Evolutionary conservation across 1,140 invertebrate genomes (phyloP).

Genomic region (Druon quercuslanigerum): DNA sequence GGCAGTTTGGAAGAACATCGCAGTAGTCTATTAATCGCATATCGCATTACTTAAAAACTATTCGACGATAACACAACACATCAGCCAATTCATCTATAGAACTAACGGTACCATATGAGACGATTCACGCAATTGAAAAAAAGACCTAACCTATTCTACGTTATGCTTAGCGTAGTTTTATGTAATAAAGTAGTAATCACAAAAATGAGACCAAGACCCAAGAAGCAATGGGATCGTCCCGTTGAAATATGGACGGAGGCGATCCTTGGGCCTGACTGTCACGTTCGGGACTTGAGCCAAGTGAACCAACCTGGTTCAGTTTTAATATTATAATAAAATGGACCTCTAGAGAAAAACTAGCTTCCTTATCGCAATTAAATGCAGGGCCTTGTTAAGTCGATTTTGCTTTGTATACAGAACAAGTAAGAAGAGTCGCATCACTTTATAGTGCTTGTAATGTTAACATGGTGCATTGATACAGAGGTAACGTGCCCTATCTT

Average conservation of each 20-base stretch:
- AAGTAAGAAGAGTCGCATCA: no score
- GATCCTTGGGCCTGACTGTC: constrained; percentile 1
- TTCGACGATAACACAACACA: not conserved
- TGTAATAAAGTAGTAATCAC: constrained; percentile 14
- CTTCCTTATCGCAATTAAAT: no score
- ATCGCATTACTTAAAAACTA: not conserved
- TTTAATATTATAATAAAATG: no score
- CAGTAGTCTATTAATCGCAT: not conserved
- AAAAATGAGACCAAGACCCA: constrained; percentile 14
- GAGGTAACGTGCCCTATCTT: no score
- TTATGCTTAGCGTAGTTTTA: not conserved
- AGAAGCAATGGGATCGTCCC: constrained; percentile 16
- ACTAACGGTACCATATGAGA: not conserved
- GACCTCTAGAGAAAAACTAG: no score
- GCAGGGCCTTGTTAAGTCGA: no score
- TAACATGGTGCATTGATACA: no score
- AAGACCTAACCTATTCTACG: constrained; percentile 21
- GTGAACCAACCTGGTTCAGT: not conserved
- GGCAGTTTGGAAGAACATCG: not conserved
- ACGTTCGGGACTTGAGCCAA: not conserved
- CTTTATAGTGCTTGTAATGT: no score
- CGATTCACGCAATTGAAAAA: constrained; percentile 14
- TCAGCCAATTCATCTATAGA: not conserved
- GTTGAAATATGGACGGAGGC: constrained; percentile 11
- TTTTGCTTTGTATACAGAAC: no score